A percentile compares a stretch with the other conserved stretches of the same genome.
Evolutionary conservation across 2,888 invertebrate genomes (phyloP).

Genomic region (Melieria crassipennis): DNA sequence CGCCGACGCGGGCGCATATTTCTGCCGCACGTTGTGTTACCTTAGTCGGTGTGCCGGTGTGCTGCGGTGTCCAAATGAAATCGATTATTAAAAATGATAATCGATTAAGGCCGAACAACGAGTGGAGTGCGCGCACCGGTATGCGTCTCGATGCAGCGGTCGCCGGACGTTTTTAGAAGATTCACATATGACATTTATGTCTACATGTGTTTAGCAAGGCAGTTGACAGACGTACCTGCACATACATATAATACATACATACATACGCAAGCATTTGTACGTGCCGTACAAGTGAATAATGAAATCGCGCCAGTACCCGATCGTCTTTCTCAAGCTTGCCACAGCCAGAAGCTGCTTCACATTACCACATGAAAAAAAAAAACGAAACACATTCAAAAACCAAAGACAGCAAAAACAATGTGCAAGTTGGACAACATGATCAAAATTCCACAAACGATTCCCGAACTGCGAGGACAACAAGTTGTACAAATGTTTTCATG

Average conservation of each 20-base stretch:
- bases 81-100: conserved; percentile 67
- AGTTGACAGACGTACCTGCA: conserved; percentile 56
- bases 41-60: too few relatives aligned
- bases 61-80: conserved; percentile 44
- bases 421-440: background rate
- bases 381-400: background rate
- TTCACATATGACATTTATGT: conserved; percentile 59
- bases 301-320: background rate
- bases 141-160: conserved; percentile 36
- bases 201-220: conserved; percentile 64
- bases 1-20: too few relatives aligned
- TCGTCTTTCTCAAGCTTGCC: background rate
- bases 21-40: too few relatives aligned
- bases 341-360: background rate
- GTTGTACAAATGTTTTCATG: conserved; percentile 23
- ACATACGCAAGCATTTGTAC: background rate
- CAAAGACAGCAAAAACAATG: background rate
- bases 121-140: conserved; percentile 41
- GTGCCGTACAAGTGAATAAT: conserved; percentile 13
- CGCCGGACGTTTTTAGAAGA: too few relatives aligned
- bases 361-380: background rate
- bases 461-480: conserved; percentile 1
- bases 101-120: conserved; percentile 57
- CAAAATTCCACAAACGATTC: conserved; percentile 16
- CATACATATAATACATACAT: conserved; percentile 10